phyloP scores from a whole-genome alignment of 2,888 invertebrate species.

The Argyresthia albistria region DNA sequence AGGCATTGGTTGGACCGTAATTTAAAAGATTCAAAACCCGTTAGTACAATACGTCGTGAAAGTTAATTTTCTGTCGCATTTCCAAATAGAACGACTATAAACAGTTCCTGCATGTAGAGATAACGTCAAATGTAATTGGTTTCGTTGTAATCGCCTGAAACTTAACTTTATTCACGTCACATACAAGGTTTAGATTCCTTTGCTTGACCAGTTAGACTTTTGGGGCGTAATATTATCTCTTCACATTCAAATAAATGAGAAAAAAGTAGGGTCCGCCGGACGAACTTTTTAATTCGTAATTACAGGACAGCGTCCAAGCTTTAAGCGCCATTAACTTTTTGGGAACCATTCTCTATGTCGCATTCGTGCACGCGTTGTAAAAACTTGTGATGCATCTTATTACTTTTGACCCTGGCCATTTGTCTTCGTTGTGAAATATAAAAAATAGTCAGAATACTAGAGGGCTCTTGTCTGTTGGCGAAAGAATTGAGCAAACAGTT shows the following conservation, averaged over 20 bases:
- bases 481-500: background rate
- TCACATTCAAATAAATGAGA: constrained; percentile 62
- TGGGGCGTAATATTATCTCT: constrained; percentile 62
- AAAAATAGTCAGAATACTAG: background rate
- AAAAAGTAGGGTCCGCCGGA: constrained; percentile 60
- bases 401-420: constrained; percentile 1
- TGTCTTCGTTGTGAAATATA: background rate
- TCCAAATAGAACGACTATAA: constrained; percentile 40
- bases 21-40: background rate
- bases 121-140: constrained; percentile 61
- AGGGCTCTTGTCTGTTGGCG: background rate
- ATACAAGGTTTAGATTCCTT: background rate
- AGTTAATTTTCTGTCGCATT: constrained; percentile 54
- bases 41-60: constrained; percentile 23
- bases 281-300: constrained; percentile 71
- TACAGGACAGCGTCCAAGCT: constrained; percentile 68
- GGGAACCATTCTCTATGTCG: constrained; percentile 48
- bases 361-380: constrained; percentile 19
- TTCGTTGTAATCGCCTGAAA: constrained; percentile 17
- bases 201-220: constrained; percentile 18
- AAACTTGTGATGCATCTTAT: constrained; percentile 5
- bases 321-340: constrained; percentile 69
- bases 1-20: too few species aligned
- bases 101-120: constrained; percentile 53
- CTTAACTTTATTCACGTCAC: constrained; percentile 23